Percentiles rank a stretch among this genome's conserved stretches.
phyloP scores from a whole-genome alignment of 2,888 invertebrate genomes.

The Metalampra italica region DNA sequence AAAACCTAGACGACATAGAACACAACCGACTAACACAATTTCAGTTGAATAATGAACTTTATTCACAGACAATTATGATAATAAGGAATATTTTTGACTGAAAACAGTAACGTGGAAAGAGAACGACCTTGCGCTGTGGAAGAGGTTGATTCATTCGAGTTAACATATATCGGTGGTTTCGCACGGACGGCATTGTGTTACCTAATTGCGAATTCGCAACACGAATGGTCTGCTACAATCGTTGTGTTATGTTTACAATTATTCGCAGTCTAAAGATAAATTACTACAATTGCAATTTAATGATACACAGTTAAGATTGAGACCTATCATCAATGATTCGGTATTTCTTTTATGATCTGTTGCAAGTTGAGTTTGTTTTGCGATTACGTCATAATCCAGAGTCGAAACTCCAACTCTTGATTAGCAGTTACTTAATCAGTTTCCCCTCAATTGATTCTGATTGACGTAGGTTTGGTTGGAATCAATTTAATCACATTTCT shows the following conservation, averaged over 20 bases:
- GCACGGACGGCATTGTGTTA: conserved; percentile 43
- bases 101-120: not conserved
- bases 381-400: no score
- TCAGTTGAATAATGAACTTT: conserved; percentile 21
- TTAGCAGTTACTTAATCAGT: no score
- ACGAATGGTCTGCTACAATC: conserved; percentile 31
- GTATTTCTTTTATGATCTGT: no score
- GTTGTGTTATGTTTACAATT: conserved; percentile 16
- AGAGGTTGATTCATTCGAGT: not conserved
- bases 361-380: no score
- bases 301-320: no score
- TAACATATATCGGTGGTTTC: conserved; percentile 28
- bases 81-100: conserved; percentile 18
- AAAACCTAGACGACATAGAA: not conserved
- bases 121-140: not conserved
- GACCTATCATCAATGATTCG: no score
- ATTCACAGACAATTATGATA: conserved; percentile 7
- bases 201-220: conserved; percentile 40
- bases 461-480: no score
- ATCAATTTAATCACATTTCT: no score
- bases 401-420: no score
- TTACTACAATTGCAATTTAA: not conserved
- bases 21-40: not conserved
- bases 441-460: no score
- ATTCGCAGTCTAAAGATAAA: not conserved